Conservation (phyloP, 2,113 vertebrate species). For the Elachura formosa region DNA sequence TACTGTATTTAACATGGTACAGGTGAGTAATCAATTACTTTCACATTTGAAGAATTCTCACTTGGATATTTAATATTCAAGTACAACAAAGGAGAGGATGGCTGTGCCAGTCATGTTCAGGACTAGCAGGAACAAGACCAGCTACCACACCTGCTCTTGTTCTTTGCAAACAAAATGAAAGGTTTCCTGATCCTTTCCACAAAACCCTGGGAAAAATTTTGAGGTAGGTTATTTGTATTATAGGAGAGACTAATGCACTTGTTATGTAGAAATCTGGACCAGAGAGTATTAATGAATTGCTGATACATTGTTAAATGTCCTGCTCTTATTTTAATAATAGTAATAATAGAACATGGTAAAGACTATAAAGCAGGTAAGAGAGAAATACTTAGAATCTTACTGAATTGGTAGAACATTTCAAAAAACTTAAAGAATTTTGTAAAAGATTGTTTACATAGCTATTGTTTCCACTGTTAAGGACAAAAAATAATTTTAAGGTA, state of each 20-base stretch:
- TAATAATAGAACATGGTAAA: background rate
- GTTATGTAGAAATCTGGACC: background rate
- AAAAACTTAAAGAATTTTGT: background rate
- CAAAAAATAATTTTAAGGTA: constrained; percentile 9
- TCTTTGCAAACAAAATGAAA: background rate
- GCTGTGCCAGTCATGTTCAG: background rate
- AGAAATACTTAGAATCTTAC: background rate
- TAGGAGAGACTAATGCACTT: background rate
- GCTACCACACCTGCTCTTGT: background rate
- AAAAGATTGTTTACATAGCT: background rate
- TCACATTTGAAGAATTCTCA: background rate
- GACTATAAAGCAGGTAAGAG: background rate
- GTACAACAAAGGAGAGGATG: background rate
- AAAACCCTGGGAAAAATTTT: background rate
- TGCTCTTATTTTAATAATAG: background rate
- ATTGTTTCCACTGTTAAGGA: background rate
- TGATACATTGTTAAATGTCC: background rate
- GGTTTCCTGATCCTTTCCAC: background rate
- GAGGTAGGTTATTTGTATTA: background rate
- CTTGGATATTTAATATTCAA: background rate
- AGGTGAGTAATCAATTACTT: background rate
- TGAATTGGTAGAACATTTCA: background rate
- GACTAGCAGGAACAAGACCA: background rate
- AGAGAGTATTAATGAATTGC: background rate
- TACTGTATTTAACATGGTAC: background rate